phyloP scores from a whole-genome alignment of 2,113 vertebrate genomes.

The Oxyruncus cristatus region DNA sequence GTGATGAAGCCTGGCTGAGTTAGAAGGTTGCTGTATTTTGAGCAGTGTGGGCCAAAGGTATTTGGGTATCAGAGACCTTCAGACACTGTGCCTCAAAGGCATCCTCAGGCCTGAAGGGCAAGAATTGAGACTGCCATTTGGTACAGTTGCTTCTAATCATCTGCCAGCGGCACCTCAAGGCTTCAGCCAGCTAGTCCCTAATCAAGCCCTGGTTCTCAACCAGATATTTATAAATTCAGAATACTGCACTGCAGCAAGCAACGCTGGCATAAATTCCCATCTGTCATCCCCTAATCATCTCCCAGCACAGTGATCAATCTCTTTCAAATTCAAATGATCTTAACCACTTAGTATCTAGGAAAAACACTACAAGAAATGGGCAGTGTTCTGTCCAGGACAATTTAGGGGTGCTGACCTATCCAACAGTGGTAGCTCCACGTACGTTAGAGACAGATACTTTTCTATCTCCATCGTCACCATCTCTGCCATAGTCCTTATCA shows the following conservation, averaged over 20 bases:
- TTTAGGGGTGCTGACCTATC: not conserved
- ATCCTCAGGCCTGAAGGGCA: not conserved
- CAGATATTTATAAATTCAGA: slow-evolving; percentile 38
- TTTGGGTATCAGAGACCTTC: not conserved
- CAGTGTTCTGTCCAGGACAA: not conserved
- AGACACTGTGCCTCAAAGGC: not conserved
- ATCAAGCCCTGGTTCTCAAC: slow-evolving; percentile 26
- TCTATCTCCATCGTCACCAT: not conserved
- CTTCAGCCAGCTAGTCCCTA: slow-evolving; percentile 4
- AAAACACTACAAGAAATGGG: not conserved
- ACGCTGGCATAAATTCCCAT: not conserved
- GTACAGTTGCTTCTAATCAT: not conserved
- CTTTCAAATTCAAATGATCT: slow-evolving; percentile 18
- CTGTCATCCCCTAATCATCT: slow-evolving; percentile 41
- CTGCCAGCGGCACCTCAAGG: not conserved
- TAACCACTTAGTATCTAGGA: not conserved
- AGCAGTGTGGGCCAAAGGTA: not conserved
- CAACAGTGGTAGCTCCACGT: not conserved
- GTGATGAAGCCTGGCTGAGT: not conserved
- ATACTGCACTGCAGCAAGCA: not conserved
- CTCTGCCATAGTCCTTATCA: not conserved
- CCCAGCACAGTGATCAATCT: slow-evolving; percentile 5
- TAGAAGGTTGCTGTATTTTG: not conserved
- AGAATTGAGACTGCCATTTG: not conserved
- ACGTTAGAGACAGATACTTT: not conserved